Conservation (phyloP, 1,140 invertebrate species). For the Apis cerana region DNA sequence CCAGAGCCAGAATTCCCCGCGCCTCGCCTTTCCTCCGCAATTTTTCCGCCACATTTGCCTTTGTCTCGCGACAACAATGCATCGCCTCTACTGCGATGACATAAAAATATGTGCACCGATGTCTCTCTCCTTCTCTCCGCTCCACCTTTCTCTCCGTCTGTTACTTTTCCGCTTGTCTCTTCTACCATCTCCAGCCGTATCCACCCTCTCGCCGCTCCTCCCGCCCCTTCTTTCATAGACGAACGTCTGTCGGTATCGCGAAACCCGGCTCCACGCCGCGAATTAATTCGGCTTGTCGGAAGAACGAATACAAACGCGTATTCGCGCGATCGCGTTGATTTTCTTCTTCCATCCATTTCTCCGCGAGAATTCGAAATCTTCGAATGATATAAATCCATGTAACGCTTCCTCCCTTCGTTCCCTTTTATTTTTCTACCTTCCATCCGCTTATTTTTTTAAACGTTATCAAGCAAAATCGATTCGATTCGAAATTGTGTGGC, state of each 20-base stretch:
- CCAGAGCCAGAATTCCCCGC: slow-evolving; percentile 60
- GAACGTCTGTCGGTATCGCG: slow-evolving; percentile 39
- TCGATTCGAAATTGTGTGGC: background rate
- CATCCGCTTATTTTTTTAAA: too few relatives aligned
- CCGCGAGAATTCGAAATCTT: background rate
- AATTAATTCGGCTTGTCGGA: slow-evolving; percentile 51
- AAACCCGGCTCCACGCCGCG: background rate
- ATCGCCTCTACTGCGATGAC: slow-evolving; percentile 77
- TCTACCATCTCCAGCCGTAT: slow-evolving; percentile 41
- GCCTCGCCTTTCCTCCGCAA: slow-evolving; percentile 76
- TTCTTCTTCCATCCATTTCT: background rate
- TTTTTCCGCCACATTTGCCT: slow-evolving; percentile 81
- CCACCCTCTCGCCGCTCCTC: slow-evolving; percentile 36
- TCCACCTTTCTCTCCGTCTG: slow-evolving; percentile 48
- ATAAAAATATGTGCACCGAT: slow-evolving; percentile 79
- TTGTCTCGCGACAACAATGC: slow-evolving; percentile 81
- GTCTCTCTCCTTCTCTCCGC: slow-evolving; percentile 54
- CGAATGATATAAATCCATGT: too few relatives aligned
- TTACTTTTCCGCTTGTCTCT: slow-evolving; percentile 57
- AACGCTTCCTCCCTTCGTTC: too few relatives aligned
- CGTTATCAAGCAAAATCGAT: background rate
- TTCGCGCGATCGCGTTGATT: slow-evolving; percentile 18
- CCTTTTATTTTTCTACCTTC: too few relatives aligned
- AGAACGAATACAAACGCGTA: background rate
- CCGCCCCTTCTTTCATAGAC: slow-evolving; percentile 11